These are phyloP conservation scores for Oryzias sinensis DNA, from an alignment of 2,797 vertebrate genomes.

Conservation along the genomic window DNA sequence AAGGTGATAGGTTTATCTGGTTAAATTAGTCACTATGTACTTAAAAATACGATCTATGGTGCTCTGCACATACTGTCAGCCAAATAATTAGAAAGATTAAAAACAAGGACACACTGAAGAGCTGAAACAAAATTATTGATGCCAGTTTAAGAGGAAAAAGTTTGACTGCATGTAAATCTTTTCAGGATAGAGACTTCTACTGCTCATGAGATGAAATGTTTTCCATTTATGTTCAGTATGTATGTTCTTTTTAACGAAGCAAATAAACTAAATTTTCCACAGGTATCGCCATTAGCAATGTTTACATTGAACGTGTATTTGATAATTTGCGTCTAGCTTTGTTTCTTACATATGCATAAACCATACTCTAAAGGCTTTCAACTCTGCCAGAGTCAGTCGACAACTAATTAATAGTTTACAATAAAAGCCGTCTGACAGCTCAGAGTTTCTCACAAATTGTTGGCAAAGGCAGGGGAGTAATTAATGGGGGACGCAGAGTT, in stretches of 20 bases:
- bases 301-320: constrained; percentile 36
- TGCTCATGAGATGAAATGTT: background rate
- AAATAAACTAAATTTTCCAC: constrained; percentile 1
- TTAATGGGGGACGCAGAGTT: constrained; percentile 75
- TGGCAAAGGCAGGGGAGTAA: constrained; percentile 67
- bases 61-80: too few relatives aligned
- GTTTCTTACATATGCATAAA: constrained; percentile 58
- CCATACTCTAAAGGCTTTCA: constrained; percentile 46
- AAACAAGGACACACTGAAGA: too few relatives aligned
- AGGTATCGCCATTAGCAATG: constrained; percentile 12
- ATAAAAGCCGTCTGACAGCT: constrained; percentile 69
- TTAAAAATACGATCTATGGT: too few relatives aligned
- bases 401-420: constrained; percentile 80
- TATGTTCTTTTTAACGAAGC: too few relatives aligned
- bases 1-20: too few relatives aligned
- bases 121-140: too few relatives aligned
- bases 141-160: too few relatives aligned
- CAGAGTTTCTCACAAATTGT: constrained; percentile 72
- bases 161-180: too few relatives aligned
- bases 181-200: too few relatives aligned
- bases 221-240: background rate
- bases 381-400: constrained; percentile 72
- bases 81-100: too few relatives aligned
- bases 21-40: too few relatives aligned
- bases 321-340: constrained; percentile 31